Percentiles rank a stretch among this genome's conserved stretches.
Evolutionary conservation across 2,797 vertebrate genomes (phyloP).

Genomic region (Pangasius sanitwongsei): DNA sequence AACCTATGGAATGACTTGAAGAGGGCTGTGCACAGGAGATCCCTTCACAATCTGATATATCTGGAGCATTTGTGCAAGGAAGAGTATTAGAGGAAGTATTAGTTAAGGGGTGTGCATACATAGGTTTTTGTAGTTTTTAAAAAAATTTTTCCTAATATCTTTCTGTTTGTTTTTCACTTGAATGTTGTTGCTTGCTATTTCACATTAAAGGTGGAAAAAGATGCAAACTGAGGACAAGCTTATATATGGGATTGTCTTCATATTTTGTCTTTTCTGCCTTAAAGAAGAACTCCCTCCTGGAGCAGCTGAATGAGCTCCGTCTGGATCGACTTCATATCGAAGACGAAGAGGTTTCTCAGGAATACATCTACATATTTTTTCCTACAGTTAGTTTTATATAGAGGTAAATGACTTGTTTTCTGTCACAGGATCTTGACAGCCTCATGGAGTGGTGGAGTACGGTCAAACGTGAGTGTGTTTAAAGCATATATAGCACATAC

Average conservation of each 20-base stretch:
- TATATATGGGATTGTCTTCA: background rate
- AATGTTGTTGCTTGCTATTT: too few relatives aligned
- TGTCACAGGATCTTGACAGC: constrained; percentile 67
- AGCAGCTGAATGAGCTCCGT: constrained; percentile 70
- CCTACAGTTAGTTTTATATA: background rate
- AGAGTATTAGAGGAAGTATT: too few relatives aligned
- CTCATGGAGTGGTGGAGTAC: constrained; percentile 80
- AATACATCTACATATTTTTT: background rate
- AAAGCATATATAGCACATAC: background rate
- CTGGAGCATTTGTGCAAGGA: too few relatives aligned
- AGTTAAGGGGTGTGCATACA: too few relatives aligned
- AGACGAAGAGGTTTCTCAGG: constrained; percentile 60
- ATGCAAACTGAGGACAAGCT: background rate
- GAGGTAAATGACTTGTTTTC: constrained; percentile 18
- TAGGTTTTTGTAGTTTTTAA: too few relatives aligned
- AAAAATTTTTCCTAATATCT: too few relatives aligned
- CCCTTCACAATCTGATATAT: too few relatives aligned
- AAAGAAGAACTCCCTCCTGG: constrained; percentile 64
- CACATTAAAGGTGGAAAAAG: too few relatives aligned
- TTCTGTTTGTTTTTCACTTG: too few relatives aligned
- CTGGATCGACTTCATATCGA: constrained; percentile 52
- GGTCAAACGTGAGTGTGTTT: constrained; percentile 71
- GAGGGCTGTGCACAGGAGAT: too few relatives aligned
- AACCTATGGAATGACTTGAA: too few relatives aligned
- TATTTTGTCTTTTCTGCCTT: constrained; percentile 3